Conservation (phyloP, 1,140 invertebrate genomes). For the Hylaeus volcanicus region DNA sequence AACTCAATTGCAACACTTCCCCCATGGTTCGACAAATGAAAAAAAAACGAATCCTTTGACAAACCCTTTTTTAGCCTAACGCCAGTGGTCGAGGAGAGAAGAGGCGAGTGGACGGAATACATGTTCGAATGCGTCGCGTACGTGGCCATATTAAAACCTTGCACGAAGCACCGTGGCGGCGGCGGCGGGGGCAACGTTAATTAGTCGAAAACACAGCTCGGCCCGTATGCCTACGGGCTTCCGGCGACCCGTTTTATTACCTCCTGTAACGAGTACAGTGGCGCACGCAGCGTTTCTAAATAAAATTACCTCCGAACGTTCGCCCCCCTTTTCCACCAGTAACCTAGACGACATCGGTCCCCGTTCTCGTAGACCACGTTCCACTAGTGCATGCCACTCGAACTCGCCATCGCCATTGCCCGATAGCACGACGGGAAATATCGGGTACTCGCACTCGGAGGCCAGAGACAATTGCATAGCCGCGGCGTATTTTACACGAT, state of each 20-base stretch:
- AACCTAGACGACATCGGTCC: conserved; percentile 14
- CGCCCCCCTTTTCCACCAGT: conserved; percentile 13
- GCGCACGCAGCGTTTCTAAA: conserved; percentile 62
- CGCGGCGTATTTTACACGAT: conserved; percentile 2
- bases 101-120: conserved; percentile 4
- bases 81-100: conserved; percentile 10
- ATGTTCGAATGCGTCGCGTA: conserved; percentile 41
- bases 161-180: conserved; percentile 50
- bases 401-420: background rate
- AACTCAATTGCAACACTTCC: too few species aligned
- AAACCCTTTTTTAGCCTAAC: conserved; percentile 1
- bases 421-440: conserved; percentile 13
- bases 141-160: conserved; percentile 56
- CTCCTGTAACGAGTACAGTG: conserved; percentile 57
- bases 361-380: conserved; percentile 17
- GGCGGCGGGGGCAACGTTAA: conserved; percentile 51
- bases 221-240: conserved; percentile 53
- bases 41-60: too few species aligned
- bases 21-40: too few species aligned
- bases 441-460: too few species aligned
- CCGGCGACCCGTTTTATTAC: conserved; percentile 58
- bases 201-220: conserved; percentile 63
- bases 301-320: conserved; percentile 59
- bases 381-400: background rate
- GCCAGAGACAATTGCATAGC: background rate